Base-by-base conservation (phyloP, 2,888 invertebrate species). In the Hofmannophila pseudospretella region DNA sequence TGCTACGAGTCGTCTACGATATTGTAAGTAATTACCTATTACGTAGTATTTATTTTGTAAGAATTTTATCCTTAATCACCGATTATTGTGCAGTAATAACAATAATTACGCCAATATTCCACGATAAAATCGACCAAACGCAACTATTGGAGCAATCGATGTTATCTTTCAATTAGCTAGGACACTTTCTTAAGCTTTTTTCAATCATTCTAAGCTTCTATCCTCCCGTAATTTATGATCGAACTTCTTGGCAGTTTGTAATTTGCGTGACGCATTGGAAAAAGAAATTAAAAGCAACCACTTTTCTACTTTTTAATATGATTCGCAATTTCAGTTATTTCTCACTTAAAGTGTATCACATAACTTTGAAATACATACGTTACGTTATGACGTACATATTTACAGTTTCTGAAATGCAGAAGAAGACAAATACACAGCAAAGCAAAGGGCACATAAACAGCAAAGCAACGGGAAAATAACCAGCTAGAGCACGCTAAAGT, bases 141-240 rank as follows among this genome's bases (percentile, higher is more conserved):
- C 7, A 26, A 41, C 39, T 41, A 45, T 42, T 39, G 38, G 36
- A n/a, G 16, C 9, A 20, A 31, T 7, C 19, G 19, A 16, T 5
- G 5, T 8, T 12, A 20, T 32, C 13, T 13, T 19, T 34, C 26
- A 26, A 11, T 34, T 34, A 34, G 19, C 34, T 26, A 19, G 27
- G 26, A 26, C 16, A 10, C 12, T 27, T 33, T 16, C 27, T 10
- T 23, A 32, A 32, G 32, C 34, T 34, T 5, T 16, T 19, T 27
- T 16, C 25, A 20, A 14, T 34, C 34, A 26, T 19, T 16, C 12
- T 32, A 19, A n/a, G 11, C 12, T 23, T 23, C 10, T n/a, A 25
- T 13, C 13, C n/a, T 19, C 5, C 19, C 19, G 7, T 30, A 16
- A 16, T 30, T 30, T 30, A 9, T 10, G 30, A 9, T 32, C 4